A percentile compares a stretch with the other conserved stretches of the same genome.
phyloP scores from a whole-genome alignment of 2,797 vertebrate genomes.

The Prionace glauca region DNA sequence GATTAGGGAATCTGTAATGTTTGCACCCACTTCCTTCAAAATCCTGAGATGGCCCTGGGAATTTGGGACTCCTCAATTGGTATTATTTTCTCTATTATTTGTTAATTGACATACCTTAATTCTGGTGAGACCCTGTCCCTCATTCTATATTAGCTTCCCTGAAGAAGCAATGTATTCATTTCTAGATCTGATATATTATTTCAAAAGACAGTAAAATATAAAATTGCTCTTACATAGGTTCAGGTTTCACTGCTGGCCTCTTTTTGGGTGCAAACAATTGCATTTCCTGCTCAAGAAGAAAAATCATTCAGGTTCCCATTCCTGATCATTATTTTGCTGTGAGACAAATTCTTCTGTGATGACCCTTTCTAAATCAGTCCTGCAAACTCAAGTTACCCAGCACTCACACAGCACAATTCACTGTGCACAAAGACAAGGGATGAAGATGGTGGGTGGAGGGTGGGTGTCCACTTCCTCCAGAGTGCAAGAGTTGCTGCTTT shows the following conservation, averaged over 20 bases:
- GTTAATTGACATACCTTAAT: neutral
- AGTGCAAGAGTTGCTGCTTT: neutral
- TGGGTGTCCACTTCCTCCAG: too few species aligned
- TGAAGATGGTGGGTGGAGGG: neutral
- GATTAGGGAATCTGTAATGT: neutral
- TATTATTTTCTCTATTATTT: neutral
- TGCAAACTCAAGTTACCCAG: neutral
- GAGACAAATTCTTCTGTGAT: neutral
- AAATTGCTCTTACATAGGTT: neutral
- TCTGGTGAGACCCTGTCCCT: neutral
- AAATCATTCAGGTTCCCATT: neutral
- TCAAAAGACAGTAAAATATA: neutral
- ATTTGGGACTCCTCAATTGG: neutral
- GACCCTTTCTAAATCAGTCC: neutral
- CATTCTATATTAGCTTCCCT: neutral
- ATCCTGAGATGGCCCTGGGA: neutral
- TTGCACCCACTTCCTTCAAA: neutral
- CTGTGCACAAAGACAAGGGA: too few species aligned
- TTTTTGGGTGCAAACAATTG: neutral
- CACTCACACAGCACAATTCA: too few species aligned
- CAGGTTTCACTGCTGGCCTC: neutral
- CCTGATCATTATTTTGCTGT: neutral
- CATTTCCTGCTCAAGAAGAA: neutral
- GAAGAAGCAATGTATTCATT: neutral
- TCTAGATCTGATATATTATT: neutral